A percentile compares a stretch with the other conserved stretches of the same genome.
These are phyloP conservation scores for Andricus quercusramuli DNA, from an alignment of 2,888 invertebrate species.

Conservation along the genomic window DNA sequence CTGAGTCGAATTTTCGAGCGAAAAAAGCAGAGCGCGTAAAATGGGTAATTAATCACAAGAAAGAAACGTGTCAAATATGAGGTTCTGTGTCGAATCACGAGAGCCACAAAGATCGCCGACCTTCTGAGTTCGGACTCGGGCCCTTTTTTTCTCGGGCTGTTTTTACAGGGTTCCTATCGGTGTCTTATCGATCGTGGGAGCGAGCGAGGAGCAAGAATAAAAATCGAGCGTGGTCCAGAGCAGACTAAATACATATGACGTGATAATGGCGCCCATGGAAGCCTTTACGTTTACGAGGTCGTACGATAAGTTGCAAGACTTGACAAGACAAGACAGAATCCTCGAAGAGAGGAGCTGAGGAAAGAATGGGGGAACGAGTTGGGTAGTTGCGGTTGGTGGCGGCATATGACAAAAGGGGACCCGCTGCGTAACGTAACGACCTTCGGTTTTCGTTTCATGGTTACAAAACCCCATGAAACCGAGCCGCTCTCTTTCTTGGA, in stretches of 20 bases:
- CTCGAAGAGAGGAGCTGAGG: constrained; percentile 15
- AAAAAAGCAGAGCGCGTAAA: constrained; percentile 30
- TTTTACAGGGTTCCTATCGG: constrained; percentile 8
- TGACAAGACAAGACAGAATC: constrained; percentile 44
- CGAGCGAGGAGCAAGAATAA: constrained; percentile 3
- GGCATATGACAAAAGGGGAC: constrained; percentile 77
- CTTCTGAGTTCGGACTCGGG: background rate
- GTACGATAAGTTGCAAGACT: constrained; percentile 47
- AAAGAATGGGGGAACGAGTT: constrained; percentile 4
- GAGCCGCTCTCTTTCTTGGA: constrained; percentile 61
- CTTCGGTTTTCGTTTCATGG: constrained; percentile 76
- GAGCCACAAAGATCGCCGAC: constrained; percentile 10
- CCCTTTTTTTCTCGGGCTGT: constrained; percentile 6
- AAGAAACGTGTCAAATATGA: constrained; percentile 32
- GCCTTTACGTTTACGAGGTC: constrained; percentile 1
- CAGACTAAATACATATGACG: constrained; percentile 6
- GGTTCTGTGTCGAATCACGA: constrained; percentile 19
- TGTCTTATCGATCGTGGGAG: constrained; percentile 25
- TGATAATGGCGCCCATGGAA: constrained; percentile 4
- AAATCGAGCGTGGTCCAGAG: background rate
- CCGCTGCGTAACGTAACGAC: constrained; percentile 77
- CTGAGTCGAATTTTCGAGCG: background rate
- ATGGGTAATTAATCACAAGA: constrained; percentile 30
- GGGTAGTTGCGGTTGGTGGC: constrained; percentile 73
- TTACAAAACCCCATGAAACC: constrained; percentile 72